Evolutionary conservation across 1,140 invertebrate genomes (phyloP), one percentile per base, ranked within the genome.

Genomic region (Steinernema khuongi): DNA sequence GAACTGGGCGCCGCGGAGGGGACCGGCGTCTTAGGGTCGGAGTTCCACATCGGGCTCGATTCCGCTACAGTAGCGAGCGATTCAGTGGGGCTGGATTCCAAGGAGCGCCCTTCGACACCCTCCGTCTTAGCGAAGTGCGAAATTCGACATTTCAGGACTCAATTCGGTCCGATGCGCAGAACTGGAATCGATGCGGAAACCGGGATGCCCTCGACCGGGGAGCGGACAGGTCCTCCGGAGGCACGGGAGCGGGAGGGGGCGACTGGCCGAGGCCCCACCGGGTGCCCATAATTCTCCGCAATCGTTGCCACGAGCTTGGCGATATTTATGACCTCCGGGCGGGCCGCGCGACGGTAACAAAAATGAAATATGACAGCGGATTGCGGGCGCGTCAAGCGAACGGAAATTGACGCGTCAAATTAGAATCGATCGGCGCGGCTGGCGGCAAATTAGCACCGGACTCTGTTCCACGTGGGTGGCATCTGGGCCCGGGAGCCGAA

Each of bases 321-420:
- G 50, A 60, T 60, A 60, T 60, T 60, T 60, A 60, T 60, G 50
- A 22, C 50, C 50, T 60, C 50, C 50, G 50, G 50, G 50, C 50
- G 50, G 50, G 50, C 50, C 50, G 50, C 50, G 50, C 50, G 50
- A 60, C 50, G 50, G 50, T 60, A 60, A 60, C 50, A 60, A 60
- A 60, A 60, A 60, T 60, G 50, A 60, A 60, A 60, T 60, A 60
- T 60, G 50, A 60, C 50, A 60, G 50, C 50, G 50, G 50, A 60
- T 60, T 60, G 50, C 50, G 50, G 50, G 22, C 50, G 50, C 50
- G 50, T 60, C 50, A 60, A 60, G 50, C 50, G 50, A 60, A 60
- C 50, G 50, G 50, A 60, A 60, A 60, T 60, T 60, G 50, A 60
- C 50, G 50, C 50, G 50, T 60, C 50, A 22, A 60, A 60, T 60